Base-by-base conservation (phyloP, 2,797 vertebrate species). In the Lepilemur septentrionalis region DNA sequence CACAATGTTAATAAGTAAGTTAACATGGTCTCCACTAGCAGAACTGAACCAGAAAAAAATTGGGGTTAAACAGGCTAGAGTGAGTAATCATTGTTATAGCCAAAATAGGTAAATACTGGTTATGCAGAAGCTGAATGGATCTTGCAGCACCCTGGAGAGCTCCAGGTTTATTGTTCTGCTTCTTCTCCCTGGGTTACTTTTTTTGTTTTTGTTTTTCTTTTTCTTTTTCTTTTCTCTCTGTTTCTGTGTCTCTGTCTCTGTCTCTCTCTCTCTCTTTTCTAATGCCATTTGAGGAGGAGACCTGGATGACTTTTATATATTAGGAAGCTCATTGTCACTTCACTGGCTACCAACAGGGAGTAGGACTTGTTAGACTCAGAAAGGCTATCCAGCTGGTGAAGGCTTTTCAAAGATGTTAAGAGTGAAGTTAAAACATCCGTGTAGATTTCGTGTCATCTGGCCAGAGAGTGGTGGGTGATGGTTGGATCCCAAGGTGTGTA, bases 141-240 rank as follows among this genome's bases (percentile, higher is more conserved):
- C 15, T 32, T 52, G 28, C 41, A 97, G 97, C 7, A 96, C 89
- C 83, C 18, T 88, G 93, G 94, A 97, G 73, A 94, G 89, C 73
- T 89, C 93, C 86, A 13, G 20, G n/a, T 9, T 48, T 35, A 3
- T 13, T n/a, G 46, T 35, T 93, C 38, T 48, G 23, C 6, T 17
- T 78, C 35, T 30, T 70, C 17, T n/a, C 5, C 17, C 10, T 43
- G 32, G 4, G 2, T 81, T 17, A 69, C 5, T 80, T 70, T 75
- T 57, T 32, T 65, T 17, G 4, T 13, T n/a, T 15, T 10, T 7
- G 13, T 13, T 30, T 61, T 14, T 11, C 9, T 61, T 65, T 63
- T 63, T 63, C 2, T 14, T 13, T 48, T 48, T 48, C 48, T 14
- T 48, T 48, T 48, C 46, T 46, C 10, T 46, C 46, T 10, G 9